Conservation (phyloP, 2,888 invertebrate genomes). For the Neelides folsomi region DNA sequence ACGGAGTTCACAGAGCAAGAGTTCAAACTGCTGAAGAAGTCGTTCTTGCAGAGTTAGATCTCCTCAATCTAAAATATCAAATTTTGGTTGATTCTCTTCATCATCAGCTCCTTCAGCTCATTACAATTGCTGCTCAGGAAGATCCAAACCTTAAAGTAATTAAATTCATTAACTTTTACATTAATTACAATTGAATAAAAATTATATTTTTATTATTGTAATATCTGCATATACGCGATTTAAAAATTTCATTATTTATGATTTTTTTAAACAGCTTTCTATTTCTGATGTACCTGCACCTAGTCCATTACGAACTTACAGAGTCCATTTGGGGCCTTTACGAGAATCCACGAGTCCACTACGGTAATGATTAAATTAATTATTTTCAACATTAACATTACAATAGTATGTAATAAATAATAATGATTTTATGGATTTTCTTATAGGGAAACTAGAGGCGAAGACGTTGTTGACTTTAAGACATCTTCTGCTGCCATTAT, state of each 20-base stretch:
- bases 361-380: conserved; percentile 19
- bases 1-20: conserved; percentile 41
- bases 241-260: not conserved
- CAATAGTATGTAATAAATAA: too few species aligned
- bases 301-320: conserved; percentile 33
- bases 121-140: conserved; percentile 50
- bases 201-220: not conserved
- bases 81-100: conserved; percentile 55
- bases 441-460: conserved; percentile 19
- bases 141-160: conserved; percentile 65
- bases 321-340: conserved; percentile 17
- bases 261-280: conserved; percentile 9
- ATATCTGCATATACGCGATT: not conserved
- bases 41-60: conserved; percentile 63
- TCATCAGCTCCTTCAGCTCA: conserved; percentile 54
- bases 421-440: not conserved
- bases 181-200: conserved; percentile 1
- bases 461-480: conserved; percentile 29
- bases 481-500: conserved; percentile 31
- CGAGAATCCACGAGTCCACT: conserved; percentile 27
- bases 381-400: not conserved
- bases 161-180: conserved; percentile 27
- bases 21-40: conserved; percentile 52
- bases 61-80: conserved; percentile 64
- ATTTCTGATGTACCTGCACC: conserved; percentile 31